phyloP scores from a whole-genome alignment of 2,888 invertebrate genomes.

The Orchestes rusci region DNA sequence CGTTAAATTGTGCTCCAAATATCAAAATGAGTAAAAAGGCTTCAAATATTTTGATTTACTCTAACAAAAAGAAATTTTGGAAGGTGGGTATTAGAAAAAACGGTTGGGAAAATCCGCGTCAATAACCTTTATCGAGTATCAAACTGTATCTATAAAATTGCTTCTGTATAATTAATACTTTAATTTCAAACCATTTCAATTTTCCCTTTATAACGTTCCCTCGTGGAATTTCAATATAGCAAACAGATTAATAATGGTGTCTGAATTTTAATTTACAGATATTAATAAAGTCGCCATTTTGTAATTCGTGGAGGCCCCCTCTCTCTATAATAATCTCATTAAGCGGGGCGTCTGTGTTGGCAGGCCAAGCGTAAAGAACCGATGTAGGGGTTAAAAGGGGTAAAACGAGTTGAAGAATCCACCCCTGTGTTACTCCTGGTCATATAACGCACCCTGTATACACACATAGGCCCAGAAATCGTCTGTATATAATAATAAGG shows the following conservation, averaged over 20 bases:
- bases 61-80: too few species aligned
- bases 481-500: constrained; percentile 31
- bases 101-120: too few species aligned
- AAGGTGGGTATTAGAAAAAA: too few species aligned
- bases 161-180: constrained; percentile 13
- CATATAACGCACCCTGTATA: constrained; percentile 7
- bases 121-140: too few species aligned
- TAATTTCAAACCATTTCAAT: constrained; percentile 9
- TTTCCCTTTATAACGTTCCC: constrained; percentile 8
- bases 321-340: constrained; percentile 45
- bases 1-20: too few species aligned
- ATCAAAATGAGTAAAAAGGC: too few species aligned
- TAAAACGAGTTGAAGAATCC: constrained; percentile 29
- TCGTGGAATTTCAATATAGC: constrained; percentile 21
- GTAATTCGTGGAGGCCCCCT: constrained; percentile 37
- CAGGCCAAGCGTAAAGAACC: constrained; percentile 42
- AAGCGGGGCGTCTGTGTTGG: constrained; percentile 43
- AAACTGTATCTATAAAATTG: too few species aligned
- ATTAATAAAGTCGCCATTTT: constrained; percentile 43
- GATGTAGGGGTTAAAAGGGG: constrained; percentile 35
- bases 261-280: constrained; percentile 34
- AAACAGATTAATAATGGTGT: constrained; percentile 30
- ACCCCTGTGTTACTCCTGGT: constrained; percentile 14
- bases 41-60: too few species aligned
- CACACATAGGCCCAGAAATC: constrained; percentile 7